Evolutionary conservation across 2,888 invertebrate genomes (phyloP), one percentile per base, ranked within the genome.

Genomic region (Dendrolimus houi): DNA sequence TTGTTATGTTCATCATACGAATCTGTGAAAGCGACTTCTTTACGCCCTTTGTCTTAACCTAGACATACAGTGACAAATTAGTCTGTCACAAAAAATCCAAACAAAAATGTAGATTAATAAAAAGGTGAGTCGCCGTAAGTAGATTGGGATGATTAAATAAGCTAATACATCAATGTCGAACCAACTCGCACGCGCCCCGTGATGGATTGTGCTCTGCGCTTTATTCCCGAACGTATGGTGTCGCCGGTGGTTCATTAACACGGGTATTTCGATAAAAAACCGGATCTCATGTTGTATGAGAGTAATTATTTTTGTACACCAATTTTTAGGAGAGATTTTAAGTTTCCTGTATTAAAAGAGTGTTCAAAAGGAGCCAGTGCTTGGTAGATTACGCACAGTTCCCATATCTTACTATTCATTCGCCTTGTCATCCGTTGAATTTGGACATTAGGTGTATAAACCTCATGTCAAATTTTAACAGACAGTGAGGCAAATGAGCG

Each of bases 141-240:
- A 54, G 54, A 40, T 41, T 54, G 54, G 41, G n/a, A 40, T 54
- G 54, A 54, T 54, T 54, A 41, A 54, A 54, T 54, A 54, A 54
- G 54, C 29, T 54, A 54, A 54, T 54, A 29, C 29, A 41, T 54
- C 54, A 54, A 17, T 54, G 54, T 54, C 54, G 54, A 12, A 17
- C 54, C 40, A 29, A 29, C 54, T 54, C 54, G 54, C n/a, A 40
- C 54, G 54, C 40, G 29, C 29, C 29, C 6, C 54, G 47, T 54
- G 54, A 54, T 54, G 54, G 54, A 54, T 54, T n/a, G 54, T 41
- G 53, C 17, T 53, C 17, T 53, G 54, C 41, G 47, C 9, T 53
- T 54, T 54, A 54, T 54, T 54, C 54, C 13, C 53, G 13, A 40
- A 40, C 47, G 47, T 47, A 47, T 47, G 47, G 47, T 47, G 47